Evolutionary conservation across 2,113 vertebrate genomes (phyloP), one percentile per base, ranked within the genome.

Genomic region (Lepisosteus oculatus): DNA sequence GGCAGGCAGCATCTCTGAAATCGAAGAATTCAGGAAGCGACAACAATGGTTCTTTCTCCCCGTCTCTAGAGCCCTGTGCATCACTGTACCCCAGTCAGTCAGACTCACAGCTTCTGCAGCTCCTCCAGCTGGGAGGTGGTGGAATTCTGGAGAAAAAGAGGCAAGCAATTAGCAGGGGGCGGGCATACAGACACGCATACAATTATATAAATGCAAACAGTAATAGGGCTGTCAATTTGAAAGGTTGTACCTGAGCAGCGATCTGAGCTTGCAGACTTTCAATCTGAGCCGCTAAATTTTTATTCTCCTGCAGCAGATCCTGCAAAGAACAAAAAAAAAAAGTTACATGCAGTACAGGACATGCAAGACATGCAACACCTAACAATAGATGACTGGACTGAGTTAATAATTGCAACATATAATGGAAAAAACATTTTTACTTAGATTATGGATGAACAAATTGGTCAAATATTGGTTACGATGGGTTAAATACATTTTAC

Each of bases 81-180:
- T 59, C 12, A n/a, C 13, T n/a, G n/a, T n/a, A 13, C 56, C 56
- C 56, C 56, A 15, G 29, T 13, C 6, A 45, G 45, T 45, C 2
- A 79, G 68, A 78, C 96, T 97, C 89, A 99, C 97, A 96, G 93
- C 91, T 97, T 98, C 84, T 98, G 95, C 65, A 99, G 90, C 79
- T 99, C 96, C 78, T 99, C 97, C 79, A 97, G 94, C 84, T 97
- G 90, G 80, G 93, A 95, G 82, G 94, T 93, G 14, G 89, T 85
- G 29, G 77, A 81, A 43, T 72, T 86, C 92, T 93, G 74, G 41
- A 71, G 17, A 51, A 43, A 67, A 59, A n/a, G 72, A n/a, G 6
- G 15, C 41, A 15, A 8, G 43, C 17, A 69, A 61, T 68, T 14
- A 66, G 41, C 55, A 72, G 11, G 43, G 41, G 9, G 7, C 6